phyloP scores from a whole-genome alignment of 2,797 vertebrate genomes.

The Pelobates cultripes region DNA sequence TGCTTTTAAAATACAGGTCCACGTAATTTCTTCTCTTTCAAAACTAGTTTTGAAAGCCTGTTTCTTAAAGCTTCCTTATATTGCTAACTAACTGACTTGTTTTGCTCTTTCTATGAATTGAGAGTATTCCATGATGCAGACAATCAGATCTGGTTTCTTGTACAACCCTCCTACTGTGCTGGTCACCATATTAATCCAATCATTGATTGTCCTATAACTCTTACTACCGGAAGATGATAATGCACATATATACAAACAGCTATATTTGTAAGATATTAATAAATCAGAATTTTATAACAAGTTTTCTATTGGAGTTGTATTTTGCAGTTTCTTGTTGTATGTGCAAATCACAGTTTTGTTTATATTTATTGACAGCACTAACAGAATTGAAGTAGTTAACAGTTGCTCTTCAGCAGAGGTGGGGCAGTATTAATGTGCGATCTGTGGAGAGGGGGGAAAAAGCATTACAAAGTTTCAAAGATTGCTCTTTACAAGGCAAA shows the following conservation, averaged over 20 bases:
- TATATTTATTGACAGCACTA: too few species aligned
- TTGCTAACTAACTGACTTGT: not conserved
- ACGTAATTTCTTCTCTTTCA: not conserved
- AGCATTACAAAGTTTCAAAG: too few species aligned
- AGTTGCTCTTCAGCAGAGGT: too few species aligned
- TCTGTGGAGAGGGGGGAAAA: too few species aligned
- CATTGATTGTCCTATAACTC: not conserved
- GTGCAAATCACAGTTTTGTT: too few species aligned
- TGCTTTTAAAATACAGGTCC: not conserved
- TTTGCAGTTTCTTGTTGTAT: too few species aligned
- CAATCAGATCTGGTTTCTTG: constrained; percentile 33
- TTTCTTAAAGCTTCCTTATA: not conserved
- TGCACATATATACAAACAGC: constrained; percentile 28
- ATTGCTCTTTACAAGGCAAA: too few species aligned
- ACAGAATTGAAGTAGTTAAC: too few species aligned
- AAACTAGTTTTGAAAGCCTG: not conserved
- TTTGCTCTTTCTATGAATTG: not conserved
- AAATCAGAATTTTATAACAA: constrained; percentile 40
- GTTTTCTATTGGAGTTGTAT: not conserved
- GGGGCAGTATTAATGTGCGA: too few species aligned
- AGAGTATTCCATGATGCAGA: constrained; percentile 26
- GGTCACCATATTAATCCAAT: constrained; percentile 9
- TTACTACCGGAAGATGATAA: constrained; percentile 19
- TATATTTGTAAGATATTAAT: constrained; percentile 54
- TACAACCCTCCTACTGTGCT: not conserved